Conservation (phyloP, 2,888 invertebrate species). For the Calameuta pallipes region DNA sequence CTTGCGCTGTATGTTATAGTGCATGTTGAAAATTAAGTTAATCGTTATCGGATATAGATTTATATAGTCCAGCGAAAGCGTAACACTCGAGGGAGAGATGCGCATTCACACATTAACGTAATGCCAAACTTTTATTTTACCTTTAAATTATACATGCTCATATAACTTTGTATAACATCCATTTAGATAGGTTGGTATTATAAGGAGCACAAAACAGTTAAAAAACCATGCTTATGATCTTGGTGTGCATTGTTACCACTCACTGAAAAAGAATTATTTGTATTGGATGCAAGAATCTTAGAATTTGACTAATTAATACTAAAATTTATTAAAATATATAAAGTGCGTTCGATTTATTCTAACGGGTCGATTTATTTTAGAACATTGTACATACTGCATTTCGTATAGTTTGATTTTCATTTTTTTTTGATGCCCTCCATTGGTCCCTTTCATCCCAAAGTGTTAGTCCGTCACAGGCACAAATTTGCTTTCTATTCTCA, state of each 20-base stretch:
- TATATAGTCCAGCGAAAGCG: background rate
- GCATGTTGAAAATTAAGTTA: background rate
- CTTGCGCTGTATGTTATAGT: background rate
- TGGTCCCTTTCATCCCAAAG: constrained; percentile 87
- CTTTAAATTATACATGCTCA: background rate
- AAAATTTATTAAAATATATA: background rate
- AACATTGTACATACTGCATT: constrained; percentile 32
- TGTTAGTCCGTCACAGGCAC: constrained; percentile 89
- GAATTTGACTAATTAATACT: constrained; percentile 4
- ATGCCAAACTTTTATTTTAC: background rate
- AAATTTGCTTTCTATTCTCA: constrained; percentile 87
- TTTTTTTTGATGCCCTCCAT: constrained; percentile 58
- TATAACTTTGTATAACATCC: background rate
- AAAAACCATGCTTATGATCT: background rate
- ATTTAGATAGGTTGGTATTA: background rate
- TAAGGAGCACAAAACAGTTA: background rate
- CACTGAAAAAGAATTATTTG: background rate
- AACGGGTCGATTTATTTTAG: constrained; percentile 4
- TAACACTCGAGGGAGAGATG: background rate
- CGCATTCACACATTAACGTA: background rate
- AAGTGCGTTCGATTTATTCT: background rate
- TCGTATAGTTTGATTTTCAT: constrained; percentile 8
- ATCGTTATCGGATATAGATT: too few species aligned
- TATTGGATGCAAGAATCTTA: background rate
- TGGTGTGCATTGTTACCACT: background rate